A percentile compares a stretch with the other conserved stretches of the same genome.
These are phyloP conservation scores for Erebia epiphron DNA, from an alignment of 2,888 invertebrate genomes.

Conservation along the genomic window DNA sequence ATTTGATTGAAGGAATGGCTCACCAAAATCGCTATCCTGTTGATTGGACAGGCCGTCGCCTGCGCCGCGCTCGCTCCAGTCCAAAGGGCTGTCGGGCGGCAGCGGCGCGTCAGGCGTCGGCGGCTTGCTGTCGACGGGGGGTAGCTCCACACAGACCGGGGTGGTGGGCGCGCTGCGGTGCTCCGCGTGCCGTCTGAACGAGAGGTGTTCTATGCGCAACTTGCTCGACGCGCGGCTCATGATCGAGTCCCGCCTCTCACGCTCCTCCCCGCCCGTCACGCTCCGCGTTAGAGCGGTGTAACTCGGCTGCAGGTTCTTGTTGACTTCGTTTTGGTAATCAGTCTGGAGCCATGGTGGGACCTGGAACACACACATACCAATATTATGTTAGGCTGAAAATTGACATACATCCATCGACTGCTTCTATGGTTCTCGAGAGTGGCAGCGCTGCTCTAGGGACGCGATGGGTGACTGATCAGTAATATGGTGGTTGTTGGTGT, in stretches of 20 bases:
- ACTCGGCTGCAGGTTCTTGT: constrained; percentile 76
- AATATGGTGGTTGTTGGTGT: no score
- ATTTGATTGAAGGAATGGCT: no score
- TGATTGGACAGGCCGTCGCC: constrained; percentile 94
- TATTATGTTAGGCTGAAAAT: no score
- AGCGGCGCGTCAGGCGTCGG: constrained; percentile 54
- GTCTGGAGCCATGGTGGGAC: constrained; percentile 90
- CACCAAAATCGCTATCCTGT: constrained; percentile 93
- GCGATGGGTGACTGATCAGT: no score
- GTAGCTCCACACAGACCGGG: constrained; percentile 51
- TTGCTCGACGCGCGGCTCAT: constrained; percentile 77
- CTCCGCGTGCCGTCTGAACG: constrained; percentile 64
- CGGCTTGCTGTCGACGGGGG: constrained; percentile 51
- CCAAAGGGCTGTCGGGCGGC: constrained; percentile 78
- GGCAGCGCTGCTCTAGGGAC: no score
- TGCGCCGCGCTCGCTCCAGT: constrained; percentile 89
- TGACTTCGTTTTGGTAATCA: constrained; percentile 81
- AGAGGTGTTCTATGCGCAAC: constrained; percentile 72
- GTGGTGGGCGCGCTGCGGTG: constrained; percentile 65
- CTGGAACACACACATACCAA: constrained; percentile 56
- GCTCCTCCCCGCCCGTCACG: constrained; percentile 66
- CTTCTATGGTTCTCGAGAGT: no score
- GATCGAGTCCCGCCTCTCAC: constrained; percentile 71
- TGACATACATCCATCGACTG: no score
- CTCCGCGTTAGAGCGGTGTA: constrained; percentile 72